These are phyloP conservation scores for Pristionchus japonicus DNA, from an alignment of 2,888 invertebrate species.

Conservation along the genomic window DNA sequence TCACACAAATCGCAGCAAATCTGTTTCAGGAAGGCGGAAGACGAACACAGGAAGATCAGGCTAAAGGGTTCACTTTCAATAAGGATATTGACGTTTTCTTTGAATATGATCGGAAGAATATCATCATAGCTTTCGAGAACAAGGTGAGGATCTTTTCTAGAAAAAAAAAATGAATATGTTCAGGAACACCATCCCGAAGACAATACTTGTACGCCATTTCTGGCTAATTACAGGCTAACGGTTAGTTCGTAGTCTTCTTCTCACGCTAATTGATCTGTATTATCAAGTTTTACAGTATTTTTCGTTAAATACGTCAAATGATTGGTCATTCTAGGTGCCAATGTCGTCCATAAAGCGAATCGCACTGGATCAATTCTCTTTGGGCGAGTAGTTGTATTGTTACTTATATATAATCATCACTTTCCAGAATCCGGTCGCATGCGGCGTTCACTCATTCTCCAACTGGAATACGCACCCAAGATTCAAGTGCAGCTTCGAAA, in stretches of 20 bases:
- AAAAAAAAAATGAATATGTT: background rate
- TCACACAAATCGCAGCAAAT: background rate
- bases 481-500: background rate
- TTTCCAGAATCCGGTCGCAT: background rate
- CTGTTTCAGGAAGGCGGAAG: background rate
- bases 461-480: background rate
- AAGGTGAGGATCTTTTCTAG: background rate
- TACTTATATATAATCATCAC: too few relatives aligned
- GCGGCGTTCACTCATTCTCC: background rate
- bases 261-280: too few relatives aligned
- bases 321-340: too few relatives aligned
- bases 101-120: background rate
- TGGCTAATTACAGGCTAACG: too few relatives aligned
- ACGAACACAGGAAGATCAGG: background rate
- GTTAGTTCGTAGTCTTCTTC: too few relatives aligned
- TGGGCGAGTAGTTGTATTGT: too few relatives aligned
- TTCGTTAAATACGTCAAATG: too few relatives aligned
- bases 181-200: too few relatives aligned
- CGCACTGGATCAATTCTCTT: too few relatives aligned
- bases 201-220: too few relatives aligned
- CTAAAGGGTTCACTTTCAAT: background rate
- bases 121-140: background rate
- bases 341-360: too few relatives aligned
- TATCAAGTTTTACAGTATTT: too few relatives aligned
- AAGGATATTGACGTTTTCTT: background rate